phyloP scores from a whole-genome alignment of 2,888 invertebrate genomes.

The Eupelmus urozonus region DNA sequence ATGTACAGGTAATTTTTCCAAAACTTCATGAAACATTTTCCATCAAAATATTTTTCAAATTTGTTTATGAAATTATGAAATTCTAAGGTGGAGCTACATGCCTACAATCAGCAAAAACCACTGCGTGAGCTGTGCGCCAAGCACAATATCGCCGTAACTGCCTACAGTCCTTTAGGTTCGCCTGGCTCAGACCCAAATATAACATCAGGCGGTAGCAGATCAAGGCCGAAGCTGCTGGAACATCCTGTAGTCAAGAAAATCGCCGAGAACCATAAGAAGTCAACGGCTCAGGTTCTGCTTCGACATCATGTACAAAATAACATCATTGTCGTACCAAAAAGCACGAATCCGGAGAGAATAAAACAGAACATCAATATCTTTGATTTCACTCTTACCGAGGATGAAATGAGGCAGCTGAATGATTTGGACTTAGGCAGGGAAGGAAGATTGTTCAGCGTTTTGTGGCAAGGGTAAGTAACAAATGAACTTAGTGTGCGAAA shows the following conservation, averaged over 20 bases:
- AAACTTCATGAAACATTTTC: neutral
- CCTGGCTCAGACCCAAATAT: conserved; percentile 76
- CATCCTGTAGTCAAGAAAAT: conserved; percentile 81
- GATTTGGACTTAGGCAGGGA: conserved; percentile 81
- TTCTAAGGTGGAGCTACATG: conserved; percentile 84
- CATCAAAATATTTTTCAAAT: neutral
- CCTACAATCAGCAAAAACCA: conserved; percentile 85
- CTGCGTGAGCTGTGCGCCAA: conserved; percentile 82
- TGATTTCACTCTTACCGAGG: conserved; percentile 80
- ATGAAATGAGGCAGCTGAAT: conserved; percentile 80
- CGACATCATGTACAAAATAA: conserved; percentile 83
- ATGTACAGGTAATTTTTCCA: neutral
- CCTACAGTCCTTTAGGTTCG: conserved; percentile 85
- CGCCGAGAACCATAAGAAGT: conserved; percentile 80
- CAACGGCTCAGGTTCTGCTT: conserved; percentile 86
- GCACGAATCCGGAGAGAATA: conserved; percentile 83
- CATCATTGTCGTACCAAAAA: conserved; percentile 88
- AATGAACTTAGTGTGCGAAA: too few relatives aligned
- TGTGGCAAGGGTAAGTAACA: conserved; percentile 67
- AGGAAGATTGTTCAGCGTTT: conserved; percentile 85
- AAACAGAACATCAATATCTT: conserved; percentile 84
- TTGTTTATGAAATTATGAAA: too few relatives aligned
- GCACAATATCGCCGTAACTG: conserved; percentile 83
- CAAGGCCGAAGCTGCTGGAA: conserved; percentile 80
- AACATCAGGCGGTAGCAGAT: neutral